Evolutionary conservation across 1,140 invertebrate genomes (phyloP).

Genomic region (Ostrea edulis): DNA sequence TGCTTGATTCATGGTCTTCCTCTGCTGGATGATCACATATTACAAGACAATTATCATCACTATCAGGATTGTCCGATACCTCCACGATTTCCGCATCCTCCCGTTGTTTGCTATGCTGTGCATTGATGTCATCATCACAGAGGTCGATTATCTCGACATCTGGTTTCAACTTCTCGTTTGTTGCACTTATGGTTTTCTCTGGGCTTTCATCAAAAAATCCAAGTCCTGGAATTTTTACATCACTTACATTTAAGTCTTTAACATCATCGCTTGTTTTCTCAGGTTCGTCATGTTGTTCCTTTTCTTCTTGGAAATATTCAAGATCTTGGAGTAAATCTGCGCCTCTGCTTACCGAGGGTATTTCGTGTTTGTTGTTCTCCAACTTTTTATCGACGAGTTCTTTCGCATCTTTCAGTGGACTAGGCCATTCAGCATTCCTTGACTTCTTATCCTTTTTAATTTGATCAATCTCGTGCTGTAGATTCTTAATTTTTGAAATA

Average conservation of each 20-base stretch:
- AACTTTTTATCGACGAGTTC: background rate
- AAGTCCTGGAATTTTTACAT: conserved; percentile 10
- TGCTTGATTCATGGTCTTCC: background rate
- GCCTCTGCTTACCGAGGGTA: background rate
- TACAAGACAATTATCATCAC: conserved; percentile 11
- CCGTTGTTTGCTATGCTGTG: background rate
- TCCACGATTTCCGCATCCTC: background rate
- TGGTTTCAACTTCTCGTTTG: background rate
- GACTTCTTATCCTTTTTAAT: conserved; percentile 32
- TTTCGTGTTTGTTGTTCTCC: background rate
- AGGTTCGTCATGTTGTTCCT: background rate
- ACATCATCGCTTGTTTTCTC: background rate
- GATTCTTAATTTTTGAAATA: conserved; percentile 38
- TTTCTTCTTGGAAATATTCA: conserved; percentile 13
- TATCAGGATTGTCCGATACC: conserved; percentile 6
- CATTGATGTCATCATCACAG: background rate
- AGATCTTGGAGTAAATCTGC: conserved; percentile 38
- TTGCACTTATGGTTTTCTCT: background rate
- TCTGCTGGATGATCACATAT: background rate
- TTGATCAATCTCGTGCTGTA: conserved; percentile 41
- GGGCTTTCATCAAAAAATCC: conserved; percentile 19
- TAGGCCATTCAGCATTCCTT: background rate
- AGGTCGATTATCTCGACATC: background rate
- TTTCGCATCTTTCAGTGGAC: conserved; percentile 26
- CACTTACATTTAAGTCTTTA: background rate